Percentiles rank a stretch among this genome's conserved stretches.
phyloP scores from a whole-genome alignment of 2,797 vertebrate species.

The Oophaga sylvatica region DNA sequence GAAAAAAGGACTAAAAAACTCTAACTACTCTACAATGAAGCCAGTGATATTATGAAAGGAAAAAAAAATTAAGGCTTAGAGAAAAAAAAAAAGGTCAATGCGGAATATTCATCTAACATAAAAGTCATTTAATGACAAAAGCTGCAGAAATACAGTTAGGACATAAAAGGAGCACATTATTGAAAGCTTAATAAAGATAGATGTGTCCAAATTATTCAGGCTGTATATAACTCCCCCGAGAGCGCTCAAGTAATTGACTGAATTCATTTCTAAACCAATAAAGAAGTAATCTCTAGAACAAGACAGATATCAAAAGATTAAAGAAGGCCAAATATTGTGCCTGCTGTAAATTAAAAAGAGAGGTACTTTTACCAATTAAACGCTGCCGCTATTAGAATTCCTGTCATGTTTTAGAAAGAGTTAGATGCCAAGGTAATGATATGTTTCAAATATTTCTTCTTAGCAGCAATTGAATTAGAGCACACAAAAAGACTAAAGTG shows the following conservation, averaged over 20 bases:
- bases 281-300: slow-evolving; percentile 51
- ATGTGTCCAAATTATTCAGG: slow-evolving; percentile 55
- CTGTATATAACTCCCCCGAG: slow-evolving; percentile 43
- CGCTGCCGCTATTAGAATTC: slow-evolving; percentile 36
- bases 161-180: slow-evolving; percentile 49
- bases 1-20: not conserved
- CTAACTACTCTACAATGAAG: not conserved
- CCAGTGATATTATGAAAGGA: slow-evolving; percentile 6
- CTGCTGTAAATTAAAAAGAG: slow-evolving; percentile 44
- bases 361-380: slow-evolving; percentile 46
- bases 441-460: slow-evolving; percentile 25
- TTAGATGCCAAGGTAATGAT: not conserved
- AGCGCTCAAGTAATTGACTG: slow-evolving; percentile 57
- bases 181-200: slow-evolving; percentile 59
- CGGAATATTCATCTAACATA: slow-evolving; percentile 25
- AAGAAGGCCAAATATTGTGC: slow-evolving; percentile 54
- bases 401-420: slow-evolving; percentile 39
- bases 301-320: slow-evolving; percentile 56
- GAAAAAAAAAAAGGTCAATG: slow-evolving; percentile 20
- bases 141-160: slow-evolving; percentile 40
- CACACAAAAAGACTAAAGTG: not conserved
- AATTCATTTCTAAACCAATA: slow-evolving; percentile 57
- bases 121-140: slow-evolving; percentile 53
- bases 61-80: slow-evolving; percentile 5
- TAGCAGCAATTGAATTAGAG: slow-evolving; percentile 7